Base-by-base conservation (phyloP, 2,113 vertebrate genomes). In the Gorsachius goisagi region DNA sequence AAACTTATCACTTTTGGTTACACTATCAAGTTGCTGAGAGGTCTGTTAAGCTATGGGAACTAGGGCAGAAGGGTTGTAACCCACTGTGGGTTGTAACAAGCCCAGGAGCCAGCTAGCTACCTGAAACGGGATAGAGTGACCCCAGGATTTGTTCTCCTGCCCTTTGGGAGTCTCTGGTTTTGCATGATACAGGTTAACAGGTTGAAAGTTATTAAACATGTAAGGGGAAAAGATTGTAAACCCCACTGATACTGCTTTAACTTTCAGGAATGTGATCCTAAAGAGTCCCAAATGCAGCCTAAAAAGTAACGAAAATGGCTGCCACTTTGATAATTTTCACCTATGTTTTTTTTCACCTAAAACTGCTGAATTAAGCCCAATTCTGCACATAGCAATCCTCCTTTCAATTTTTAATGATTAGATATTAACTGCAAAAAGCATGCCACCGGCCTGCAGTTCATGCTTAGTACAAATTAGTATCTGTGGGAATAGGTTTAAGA, bases 291-390 rank as follows among this genome's bases (percentile, higher is more conserved):
- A 73, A 62, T 12, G 30, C 8, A 62, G 12, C 17, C 44, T 41
- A 45, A 73, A 86, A 83, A 37, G 10, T 7, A 56, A 55, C 4
- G 8, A 74, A 84, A 55, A 60, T 55, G 17, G 5, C 21, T 14
- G 0, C 3, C 21, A 9, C 27, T 60, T 69, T 0, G 0, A 8
- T 11, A 92, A 80, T 37, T 77, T 39, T n/a, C 9, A 62, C 22
- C 10, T 12, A 20, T 1, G 0, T 11, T 53, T 52, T 53, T 53
- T 58, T 60, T 5, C 45, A n/a, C 9, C 11, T 35, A 12, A 44
- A 93, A 24, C 3, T 55, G 63, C 35, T 22, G n/a, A 81, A 44
- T 18, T 4, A 9, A 91, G 45, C 6, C 1, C 5, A 1, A 19
- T 63, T 87, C 68, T 30, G 27, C 17, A 33, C 60, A 47, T 2